These are phyloP conservation scores for Brevimyrus niger DNA, from an alignment of 2,113 vertebrate genomes.

Conservation along the genomic window DNA sequence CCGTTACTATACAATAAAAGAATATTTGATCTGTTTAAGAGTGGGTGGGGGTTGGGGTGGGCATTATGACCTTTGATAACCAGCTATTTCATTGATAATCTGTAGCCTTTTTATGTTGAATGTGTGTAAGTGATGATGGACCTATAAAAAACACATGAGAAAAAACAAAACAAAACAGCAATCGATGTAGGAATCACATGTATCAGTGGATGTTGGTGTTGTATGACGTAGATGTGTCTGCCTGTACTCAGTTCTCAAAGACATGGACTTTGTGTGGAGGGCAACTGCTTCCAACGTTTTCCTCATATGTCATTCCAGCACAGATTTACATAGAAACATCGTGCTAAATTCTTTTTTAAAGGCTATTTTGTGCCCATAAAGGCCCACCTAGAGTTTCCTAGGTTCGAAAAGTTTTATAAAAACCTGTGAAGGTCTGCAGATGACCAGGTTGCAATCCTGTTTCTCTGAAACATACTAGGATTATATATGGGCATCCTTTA, in stretches of 20 bases:
- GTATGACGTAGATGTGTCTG: neutral
- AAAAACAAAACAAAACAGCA: neutral
- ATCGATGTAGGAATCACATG: neutral
- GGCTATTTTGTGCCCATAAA: neutral
- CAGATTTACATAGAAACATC: neutral
- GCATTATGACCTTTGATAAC: conserved; percentile 1
- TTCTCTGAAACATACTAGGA: neutral
- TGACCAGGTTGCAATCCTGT: neutral
- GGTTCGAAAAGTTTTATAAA: neutral
- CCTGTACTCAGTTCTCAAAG: neutral
- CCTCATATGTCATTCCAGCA: neutral
- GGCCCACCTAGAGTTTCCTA: neutral
- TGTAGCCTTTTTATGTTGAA: conserved; percentile 23
- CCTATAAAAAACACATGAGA: neutral
- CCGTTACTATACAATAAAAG: conserved; percentile 6
- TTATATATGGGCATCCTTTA: neutral
- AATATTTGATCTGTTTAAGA: conserved; percentile 14
- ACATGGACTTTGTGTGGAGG: neutral
- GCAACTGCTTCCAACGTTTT: neutral
- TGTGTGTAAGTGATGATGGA: conserved; percentile 20
- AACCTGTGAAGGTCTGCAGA: neutral
- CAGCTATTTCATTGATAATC: conserved; percentile 5
- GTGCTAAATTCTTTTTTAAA: neutral
- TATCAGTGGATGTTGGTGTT: neutral
- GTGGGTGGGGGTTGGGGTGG: neutral